Evolutionary conservation across 2,888 invertebrate genomes (phyloP).

Genomic region (Drosophila longiperda): DNA sequence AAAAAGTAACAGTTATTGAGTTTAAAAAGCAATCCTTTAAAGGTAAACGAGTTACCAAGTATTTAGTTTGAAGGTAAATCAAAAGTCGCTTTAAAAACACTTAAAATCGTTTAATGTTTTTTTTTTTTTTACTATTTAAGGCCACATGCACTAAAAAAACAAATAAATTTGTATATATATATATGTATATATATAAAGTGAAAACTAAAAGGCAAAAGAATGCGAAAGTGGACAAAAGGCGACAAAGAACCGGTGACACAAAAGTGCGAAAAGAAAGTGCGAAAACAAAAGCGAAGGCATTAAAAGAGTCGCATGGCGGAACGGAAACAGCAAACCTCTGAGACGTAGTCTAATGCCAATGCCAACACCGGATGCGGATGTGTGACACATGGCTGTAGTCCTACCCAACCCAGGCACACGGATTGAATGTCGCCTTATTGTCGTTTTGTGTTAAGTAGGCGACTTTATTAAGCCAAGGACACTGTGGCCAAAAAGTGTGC

Average conservation of each 20-base stretch:
- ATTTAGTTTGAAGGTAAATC: slow-evolving; percentile 1
- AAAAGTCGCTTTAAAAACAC: slow-evolving; percentile 54
- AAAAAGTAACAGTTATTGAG: neutral
- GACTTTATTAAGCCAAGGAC: slow-evolving; percentile 75
- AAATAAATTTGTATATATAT: neutral
- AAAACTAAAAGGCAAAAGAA: slow-evolving; percentile 10
- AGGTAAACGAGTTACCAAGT: neutral
- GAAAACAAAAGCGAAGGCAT: slow-evolving; percentile 46
- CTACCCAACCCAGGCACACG: neutral
- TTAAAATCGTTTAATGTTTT: slow-evolving; percentile 42
- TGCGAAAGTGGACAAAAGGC: slow-evolving; percentile 15
- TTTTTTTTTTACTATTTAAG: slow-evolving; percentile 23
- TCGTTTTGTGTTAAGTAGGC: slow-evolving; percentile 73
- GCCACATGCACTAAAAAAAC: slow-evolving; percentile 16
- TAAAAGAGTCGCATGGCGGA: slow-evolving; percentile 62
- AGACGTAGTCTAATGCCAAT: slow-evolving; percentile 65
- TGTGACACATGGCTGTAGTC: slow-evolving; percentile 67
- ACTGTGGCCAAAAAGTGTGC: slow-evolving; percentile 60
- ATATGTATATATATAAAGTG: slow-evolving; percentile 2
- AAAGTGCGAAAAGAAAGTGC: slow-evolving; percentile 20
- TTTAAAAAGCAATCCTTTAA: neutral
- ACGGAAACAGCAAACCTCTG: slow-evolving; percentile 67
- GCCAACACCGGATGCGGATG: slow-evolving; percentile 70
- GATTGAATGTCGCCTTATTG: slow-evolving; percentile 58
- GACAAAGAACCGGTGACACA: slow-evolving; percentile 30